A percentile compares a stretch with the other conserved stretches of the same genome.
Evolutionary conservation across 2,888 invertebrate genomes (phyloP).

Genomic region (Melanophora roralis): DNA sequence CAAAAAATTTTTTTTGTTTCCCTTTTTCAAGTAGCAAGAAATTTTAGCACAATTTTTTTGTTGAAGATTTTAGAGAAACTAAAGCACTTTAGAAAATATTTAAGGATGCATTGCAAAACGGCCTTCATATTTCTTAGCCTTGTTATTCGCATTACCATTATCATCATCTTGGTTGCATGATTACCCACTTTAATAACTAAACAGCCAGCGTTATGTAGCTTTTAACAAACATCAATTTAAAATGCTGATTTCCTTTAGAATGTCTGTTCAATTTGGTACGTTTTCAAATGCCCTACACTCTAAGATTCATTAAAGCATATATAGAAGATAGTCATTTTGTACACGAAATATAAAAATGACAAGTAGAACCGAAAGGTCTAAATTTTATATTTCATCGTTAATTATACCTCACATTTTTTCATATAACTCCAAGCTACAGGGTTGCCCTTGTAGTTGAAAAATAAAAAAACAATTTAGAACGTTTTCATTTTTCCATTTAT

Average conservation of each 20-base stretch:
- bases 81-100: constrained; percentile 45
- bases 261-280: background rate
- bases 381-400: too few species aligned
- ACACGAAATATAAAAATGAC: too few species aligned
- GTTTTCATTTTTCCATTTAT: too few species aligned
- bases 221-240: background rate
- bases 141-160: constrained; percentile 42
- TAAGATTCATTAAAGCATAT: too few species aligned
- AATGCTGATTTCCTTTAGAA: constrained; percentile 4
- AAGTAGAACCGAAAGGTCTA: too few species aligned
- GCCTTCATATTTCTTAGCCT: constrained; percentile 52
- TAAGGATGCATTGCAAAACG: constrained; percentile 25
- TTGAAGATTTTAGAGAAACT: constrained; percentile 15
- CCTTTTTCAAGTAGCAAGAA: too few species aligned
- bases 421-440: too few species aligned
- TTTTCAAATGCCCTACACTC: background rate
- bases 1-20: background rate
- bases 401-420: too few species aligned
- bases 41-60: constrained; percentile 38
- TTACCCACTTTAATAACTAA: constrained; percentile 11
- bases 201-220: background rate
- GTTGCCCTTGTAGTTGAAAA: too few species aligned
- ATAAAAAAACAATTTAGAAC: too few species aligned
- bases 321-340: too few species aligned
- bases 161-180: constrained; percentile 33